phyloP scores from a whole-genome alignment of 2,797 vertebrate genomes.

The Coreius guichenoti region DNA sequence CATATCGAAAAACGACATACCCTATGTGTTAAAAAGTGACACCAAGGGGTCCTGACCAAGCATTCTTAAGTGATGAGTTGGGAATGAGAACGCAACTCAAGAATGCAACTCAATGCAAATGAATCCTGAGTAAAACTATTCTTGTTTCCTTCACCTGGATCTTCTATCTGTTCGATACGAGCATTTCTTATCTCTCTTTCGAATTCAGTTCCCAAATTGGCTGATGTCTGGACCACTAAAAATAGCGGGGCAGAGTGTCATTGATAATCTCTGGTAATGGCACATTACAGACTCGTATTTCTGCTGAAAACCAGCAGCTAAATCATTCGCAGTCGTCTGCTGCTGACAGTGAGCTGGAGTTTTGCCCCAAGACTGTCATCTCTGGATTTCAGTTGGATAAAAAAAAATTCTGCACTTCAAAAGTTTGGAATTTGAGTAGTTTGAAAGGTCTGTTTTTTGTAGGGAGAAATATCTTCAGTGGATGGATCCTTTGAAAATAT shows the following conservation, averaged over 20 bases:
- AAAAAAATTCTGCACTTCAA: conserved; percentile 65
- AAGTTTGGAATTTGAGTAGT: conserved; percentile 24
- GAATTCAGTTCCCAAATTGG: conserved; percentile 72
- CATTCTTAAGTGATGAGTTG: background rate
- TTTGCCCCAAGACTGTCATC: conserved; percentile 6
- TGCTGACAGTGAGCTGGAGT: conserved; percentile 64
- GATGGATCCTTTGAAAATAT: conserved; percentile 4
- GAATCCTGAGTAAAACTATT: background rate
- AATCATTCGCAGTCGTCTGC: conserved; percentile 70
- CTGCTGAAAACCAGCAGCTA: conserved; percentile 69
- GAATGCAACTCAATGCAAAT: background rate
- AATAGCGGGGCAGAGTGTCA: conserved; percentile 75
- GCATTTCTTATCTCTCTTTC: conserved; percentile 69
- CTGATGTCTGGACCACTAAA: conserved; percentile 72
- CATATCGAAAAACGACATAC: too few species aligned
- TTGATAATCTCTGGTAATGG: conserved; percentile 80
- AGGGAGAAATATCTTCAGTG: background rate
- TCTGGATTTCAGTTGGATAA: conserved; percentile 63
- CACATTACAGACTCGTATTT: conserved; percentile 72
- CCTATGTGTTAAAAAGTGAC: background rate
- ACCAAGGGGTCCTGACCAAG: background rate
- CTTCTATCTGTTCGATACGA: background rate
- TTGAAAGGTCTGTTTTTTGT: conserved; percentile 30
- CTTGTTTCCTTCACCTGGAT: background rate
- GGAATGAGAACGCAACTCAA: too few species aligned